Evolutionary conservation across 2,888 invertebrate species (phyloP).

Genomic region (Tetrapedia diversipes): DNA sequence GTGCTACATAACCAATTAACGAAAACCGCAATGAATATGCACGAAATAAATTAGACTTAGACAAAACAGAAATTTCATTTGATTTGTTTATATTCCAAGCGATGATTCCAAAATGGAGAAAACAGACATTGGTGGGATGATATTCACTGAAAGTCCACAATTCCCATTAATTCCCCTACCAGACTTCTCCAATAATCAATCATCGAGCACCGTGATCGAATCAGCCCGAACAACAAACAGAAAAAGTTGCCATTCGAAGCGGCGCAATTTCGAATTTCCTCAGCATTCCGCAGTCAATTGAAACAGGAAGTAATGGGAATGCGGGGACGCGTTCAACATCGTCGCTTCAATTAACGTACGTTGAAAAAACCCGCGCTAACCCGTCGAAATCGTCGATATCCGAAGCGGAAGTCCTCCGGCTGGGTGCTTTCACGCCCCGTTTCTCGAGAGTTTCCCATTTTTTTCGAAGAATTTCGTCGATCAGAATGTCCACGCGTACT

Average conservation of each 20-base stretch:
- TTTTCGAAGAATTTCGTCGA: background rate
- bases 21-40: no score
- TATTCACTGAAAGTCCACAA: background rate
- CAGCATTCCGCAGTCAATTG: slow-evolving; percentile 17
- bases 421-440: no score
- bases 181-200: background rate
- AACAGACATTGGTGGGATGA: no score
- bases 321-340: slow-evolving; percentile 31
- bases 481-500: background rate
- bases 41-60: no score
- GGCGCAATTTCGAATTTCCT: slow-evolving; percentile 11
- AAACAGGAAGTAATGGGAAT: slow-evolving; percentile 44
- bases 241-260: slow-evolving; percentile 6
- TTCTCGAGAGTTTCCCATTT: background rate
- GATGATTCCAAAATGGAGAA: no score
- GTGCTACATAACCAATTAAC: no score
- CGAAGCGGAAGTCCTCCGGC: background rate
- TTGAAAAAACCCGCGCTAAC: slow-evolving; percentile 5
- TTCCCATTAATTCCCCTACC: no score
- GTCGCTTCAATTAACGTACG: slow-evolving; percentile 36
- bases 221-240: background rate
- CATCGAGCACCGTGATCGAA: background rate
- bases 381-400: slow-evolving; percentile 19
- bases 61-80: no score
- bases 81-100: no score